Conservation (phyloP, 2,113 vertebrate genomes). For the Spheniscus mendiculus region DNA sequence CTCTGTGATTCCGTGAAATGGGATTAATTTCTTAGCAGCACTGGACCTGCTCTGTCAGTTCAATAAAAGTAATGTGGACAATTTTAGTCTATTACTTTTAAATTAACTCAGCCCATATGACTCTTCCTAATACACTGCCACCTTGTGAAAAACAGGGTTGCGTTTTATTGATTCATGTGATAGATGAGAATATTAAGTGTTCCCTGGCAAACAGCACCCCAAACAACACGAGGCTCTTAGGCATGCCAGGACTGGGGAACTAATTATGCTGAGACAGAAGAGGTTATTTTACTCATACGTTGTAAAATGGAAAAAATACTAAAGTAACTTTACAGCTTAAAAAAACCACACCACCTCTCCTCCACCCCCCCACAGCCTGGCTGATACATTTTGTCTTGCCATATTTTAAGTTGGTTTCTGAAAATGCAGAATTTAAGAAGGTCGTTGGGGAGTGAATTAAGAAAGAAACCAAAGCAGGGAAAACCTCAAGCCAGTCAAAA, state of each 20-base stretch:
- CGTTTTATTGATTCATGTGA: conserved; percentile 52
- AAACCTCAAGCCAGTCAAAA: background rate
- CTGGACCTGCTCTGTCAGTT: conserved; percentile 36
- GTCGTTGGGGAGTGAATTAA: background rate
- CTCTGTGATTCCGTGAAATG: background rate
- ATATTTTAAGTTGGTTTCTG: background rate
- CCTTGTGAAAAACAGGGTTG: conserved; percentile 57
- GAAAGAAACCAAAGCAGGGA: background rate
- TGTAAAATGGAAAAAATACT: background rate
- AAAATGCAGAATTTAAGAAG: background rate
- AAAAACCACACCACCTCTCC: background rate
- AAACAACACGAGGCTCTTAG: background rate
- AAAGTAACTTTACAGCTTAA: background rate
- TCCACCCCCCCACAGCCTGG: background rate
- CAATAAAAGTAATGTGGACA: conserved; percentile 65
- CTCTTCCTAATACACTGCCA: conserved; percentile 59
- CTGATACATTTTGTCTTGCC: background rate
- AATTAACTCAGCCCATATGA: conserved; percentile 66
- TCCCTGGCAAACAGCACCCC: conserved; percentile 21
- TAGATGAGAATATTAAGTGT: conserved; percentile 67
- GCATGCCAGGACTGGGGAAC: conserved; percentile 1
- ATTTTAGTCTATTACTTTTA: conserved; percentile 74
- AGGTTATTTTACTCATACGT: background rate
- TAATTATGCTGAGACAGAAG: conserved; percentile 24
- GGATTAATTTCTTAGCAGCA: conserved; percentile 38